A percentile compares a stretch with the other conserved stretches of the same genome.
These are phyloP conservation scores for Pangasius djambal DNA, from an alignment of 2,797 vertebrate species.

Conservation along the genomic window DNA sequence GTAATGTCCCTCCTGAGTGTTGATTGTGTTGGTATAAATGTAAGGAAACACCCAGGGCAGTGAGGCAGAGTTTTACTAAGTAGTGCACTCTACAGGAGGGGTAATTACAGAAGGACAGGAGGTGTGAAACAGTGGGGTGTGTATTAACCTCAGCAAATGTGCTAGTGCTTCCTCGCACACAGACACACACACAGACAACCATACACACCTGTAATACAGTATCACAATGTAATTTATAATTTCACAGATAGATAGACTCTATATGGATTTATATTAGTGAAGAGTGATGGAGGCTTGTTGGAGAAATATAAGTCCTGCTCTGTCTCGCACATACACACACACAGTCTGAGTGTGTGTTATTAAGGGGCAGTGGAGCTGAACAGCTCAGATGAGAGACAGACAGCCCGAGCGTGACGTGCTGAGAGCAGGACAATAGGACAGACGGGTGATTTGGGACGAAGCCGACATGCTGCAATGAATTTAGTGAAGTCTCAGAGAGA, in stretches of 20 bases:
- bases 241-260: background rate
- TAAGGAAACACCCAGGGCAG: background rate
- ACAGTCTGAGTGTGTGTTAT: constrained; percentile 59
- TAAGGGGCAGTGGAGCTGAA: constrained; percentile 63
- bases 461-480: constrained; percentile 50
- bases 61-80: background rate
- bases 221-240: background rate
- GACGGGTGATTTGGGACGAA: constrained; percentile 43
- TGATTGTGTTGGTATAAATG: background rate
- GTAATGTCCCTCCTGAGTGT: background rate
- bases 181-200: background rate
- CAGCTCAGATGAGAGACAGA: constrained; percentile 32
- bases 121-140: constrained; percentile 9
- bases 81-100: constrained; percentile 11
- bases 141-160: constrained; percentile 23
- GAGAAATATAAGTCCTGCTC: background rate
- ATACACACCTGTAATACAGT: background rate
- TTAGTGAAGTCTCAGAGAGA: constrained; percentile 17
- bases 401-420: constrained; percentile 58
- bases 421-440: constrained; percentile 63
- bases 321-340: background rate
- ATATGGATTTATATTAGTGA: constrained; percentile 6
- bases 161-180: background rate
- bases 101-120: background rate
- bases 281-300: constrained; percentile 7